Conservation (phyloP, 2,113 vertebrate species). For the Poicephalus gulielmi region DNA sequence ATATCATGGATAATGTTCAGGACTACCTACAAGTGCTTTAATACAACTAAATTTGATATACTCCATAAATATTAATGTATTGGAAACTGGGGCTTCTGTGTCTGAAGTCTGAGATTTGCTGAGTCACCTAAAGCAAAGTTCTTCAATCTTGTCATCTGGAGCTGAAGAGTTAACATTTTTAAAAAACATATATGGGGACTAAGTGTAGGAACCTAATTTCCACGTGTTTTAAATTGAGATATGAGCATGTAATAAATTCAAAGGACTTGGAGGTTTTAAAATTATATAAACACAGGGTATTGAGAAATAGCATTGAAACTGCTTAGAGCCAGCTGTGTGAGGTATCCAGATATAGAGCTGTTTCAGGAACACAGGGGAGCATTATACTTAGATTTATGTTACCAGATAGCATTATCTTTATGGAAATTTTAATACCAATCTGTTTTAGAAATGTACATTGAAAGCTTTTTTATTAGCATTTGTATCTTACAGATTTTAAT, state of each 20-base stretch:
- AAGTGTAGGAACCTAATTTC: neutral
- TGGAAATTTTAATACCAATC: neutral
- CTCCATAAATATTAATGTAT: neutral
- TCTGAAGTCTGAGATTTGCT: neutral
- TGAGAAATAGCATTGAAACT: neutral
- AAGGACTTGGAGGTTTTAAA: neutral
- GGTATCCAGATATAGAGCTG: neutral
- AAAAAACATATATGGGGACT: neutral
- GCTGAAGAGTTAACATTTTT: neutral
- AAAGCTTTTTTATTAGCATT: neutral
- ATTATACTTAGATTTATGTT: neutral
- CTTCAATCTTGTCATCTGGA: neutral
- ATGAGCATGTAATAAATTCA: neutral
- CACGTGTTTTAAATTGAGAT: neutral
- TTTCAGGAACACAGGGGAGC: neutral
- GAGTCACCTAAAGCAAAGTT: neutral
- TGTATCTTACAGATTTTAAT: neutral
- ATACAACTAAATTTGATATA: neutral
- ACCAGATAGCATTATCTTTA: neutral
- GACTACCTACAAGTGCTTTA: neutral
- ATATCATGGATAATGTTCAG: neutral
- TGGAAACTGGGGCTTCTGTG: neutral
- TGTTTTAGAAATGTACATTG: neutral
- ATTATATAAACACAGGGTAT: neutral
- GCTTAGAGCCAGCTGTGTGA: neutral